These are phyloP conservation scores for Orius laevigatus DNA, from an alignment of 1,140 invertebrate genomes.

Conservation along the genomic window DNA sequence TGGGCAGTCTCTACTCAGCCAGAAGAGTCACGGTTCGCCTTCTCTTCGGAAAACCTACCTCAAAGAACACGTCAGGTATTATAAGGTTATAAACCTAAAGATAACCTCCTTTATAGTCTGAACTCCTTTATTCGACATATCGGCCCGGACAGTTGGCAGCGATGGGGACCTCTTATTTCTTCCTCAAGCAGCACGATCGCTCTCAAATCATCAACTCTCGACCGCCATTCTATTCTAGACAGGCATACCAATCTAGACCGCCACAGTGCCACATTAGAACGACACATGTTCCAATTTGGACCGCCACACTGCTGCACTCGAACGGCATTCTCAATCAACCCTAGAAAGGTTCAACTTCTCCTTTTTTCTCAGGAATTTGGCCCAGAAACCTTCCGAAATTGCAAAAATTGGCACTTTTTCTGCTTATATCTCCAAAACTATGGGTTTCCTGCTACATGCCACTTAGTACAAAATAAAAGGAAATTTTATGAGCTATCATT, in stretches of 20 bases:
- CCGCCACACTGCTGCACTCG: no score
- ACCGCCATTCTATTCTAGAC: conserved; percentile 13
- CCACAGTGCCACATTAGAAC: not conserved
- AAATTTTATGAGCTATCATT: no score
- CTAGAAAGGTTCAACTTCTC: no score
- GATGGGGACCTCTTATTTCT: conserved; percentile 15
- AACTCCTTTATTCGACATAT: conserved; percentile 19
- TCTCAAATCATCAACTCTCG: conserved; percentile 13
- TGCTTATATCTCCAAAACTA: no score
- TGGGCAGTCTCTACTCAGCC: conserved; percentile 34
- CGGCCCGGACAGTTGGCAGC: conserved; percentile 19
- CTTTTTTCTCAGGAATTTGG: no score
- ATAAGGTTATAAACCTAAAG: not conserved
- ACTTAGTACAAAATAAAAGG: no score
- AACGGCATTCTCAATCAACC: no score
- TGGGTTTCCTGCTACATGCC: no score
- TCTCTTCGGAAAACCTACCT: conserved; percentile 64
- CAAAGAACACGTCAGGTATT: conserved; percentile 33
- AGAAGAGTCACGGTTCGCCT: conserved; percentile 53
- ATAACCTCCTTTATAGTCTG: conserved; percentile 18
- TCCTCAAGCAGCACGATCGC: conserved; percentile 6
- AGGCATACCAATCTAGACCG: conserved; percentile 10
- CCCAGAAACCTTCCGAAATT: no score
- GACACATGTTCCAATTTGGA: no score
- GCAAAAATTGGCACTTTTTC: no score